These are phyloP conservation scores for Alfaro cultratus DNA, from an alignment of 2,797 vertebrate genomes.

Conservation along the genomic window DNA sequence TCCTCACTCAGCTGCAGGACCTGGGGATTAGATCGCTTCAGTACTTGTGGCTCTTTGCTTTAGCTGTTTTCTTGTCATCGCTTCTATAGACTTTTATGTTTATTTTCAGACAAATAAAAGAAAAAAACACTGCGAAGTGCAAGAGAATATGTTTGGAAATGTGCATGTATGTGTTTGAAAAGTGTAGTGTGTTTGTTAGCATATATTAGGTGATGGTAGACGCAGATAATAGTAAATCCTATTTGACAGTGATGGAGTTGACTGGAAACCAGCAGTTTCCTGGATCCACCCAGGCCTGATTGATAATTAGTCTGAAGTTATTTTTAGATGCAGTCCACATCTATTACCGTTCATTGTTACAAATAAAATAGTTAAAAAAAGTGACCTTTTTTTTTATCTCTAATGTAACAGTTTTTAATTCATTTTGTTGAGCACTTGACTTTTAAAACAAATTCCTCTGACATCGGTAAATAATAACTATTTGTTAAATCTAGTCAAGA, in stretches of 20 bases:
- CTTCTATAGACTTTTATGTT: not conserved
- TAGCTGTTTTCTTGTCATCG: not conserved
- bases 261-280: constrained; percentile 18
- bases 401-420: not conserved
- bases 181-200: not conserved
- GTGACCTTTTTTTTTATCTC: not conserved
- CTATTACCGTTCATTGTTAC: not conserved
- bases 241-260: not conserved
- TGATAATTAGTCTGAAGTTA: constrained; percentile 17
- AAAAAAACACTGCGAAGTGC: not conserved
- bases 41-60: not conserved
- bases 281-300: constrained; percentile 7
- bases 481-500: not conserved
- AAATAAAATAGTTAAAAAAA: not conserved
- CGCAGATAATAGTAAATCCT: not conserved
- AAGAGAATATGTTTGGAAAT: not conserved
- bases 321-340: not conserved
- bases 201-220: not conserved
- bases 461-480: not conserved
- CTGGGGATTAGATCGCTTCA: not conserved
- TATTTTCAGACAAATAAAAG: not conserved
- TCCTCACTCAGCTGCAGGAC: not conserved
- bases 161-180: not conserved
- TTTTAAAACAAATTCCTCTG: not conserved
- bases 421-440: not conserved